A percentile compares a stretch with the other conserved stretches of the same genome.
Conservation (phyloP, 2,888 invertebrate genomes). For the Anarsia innoxiella region DNA sequence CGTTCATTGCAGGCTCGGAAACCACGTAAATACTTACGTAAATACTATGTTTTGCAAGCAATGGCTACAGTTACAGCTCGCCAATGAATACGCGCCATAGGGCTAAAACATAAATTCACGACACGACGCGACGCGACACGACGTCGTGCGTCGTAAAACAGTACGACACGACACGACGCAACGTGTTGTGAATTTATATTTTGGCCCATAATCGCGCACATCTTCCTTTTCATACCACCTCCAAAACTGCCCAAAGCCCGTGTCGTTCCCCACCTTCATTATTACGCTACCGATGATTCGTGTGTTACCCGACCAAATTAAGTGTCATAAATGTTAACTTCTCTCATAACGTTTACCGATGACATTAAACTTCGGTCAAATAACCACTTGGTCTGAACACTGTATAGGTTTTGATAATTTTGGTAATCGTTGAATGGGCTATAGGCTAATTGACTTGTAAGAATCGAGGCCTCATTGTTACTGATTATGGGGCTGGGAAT, state of each 20-base stretch:
- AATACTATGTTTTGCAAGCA: no score
- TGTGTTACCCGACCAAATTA: conserved; percentile 58
- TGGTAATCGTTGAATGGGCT: conserved; percentile 17
- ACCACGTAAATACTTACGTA: no score
- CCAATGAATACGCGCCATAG: no score
- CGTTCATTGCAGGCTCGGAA: no score
- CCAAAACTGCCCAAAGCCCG: conserved; percentile 41
- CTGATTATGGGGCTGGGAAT: conserved; percentile 3
- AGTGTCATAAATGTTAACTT: conserved; percentile 67
- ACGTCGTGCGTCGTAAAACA: no score
- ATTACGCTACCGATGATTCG: conserved; percentile 50
- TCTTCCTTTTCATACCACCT: no score
- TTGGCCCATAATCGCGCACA: no score
- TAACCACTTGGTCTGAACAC: conserved; percentile 30
- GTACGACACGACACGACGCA: no score
- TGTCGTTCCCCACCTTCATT: conserved; percentile 52
- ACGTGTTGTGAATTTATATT: no score
- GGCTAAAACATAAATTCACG: no score
- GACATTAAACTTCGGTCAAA: conserved; percentile 43
- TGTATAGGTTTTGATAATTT: conserved; percentile 25
- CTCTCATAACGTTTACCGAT: conserved; percentile 49
- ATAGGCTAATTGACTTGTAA: conserved; percentile 9
- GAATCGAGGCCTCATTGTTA: conserved; percentile 8
- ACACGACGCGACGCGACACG: no score
- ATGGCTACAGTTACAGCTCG: no score